Base-by-base conservation (phyloP, 2,888 invertebrate species). In the Macrophya annulata region DNA sequence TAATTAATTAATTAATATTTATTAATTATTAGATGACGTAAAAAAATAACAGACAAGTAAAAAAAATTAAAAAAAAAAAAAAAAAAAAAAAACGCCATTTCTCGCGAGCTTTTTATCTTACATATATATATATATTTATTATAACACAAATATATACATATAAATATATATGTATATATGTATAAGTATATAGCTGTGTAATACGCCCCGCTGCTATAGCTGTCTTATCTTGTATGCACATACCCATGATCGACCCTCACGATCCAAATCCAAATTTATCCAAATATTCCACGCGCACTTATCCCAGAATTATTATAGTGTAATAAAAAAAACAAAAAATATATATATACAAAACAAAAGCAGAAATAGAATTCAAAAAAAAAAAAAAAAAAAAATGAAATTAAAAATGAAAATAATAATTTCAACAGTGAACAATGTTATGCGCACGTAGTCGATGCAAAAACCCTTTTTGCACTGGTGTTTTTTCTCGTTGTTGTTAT, bases 361-460 rank as follows among this genome's bases (percentile, higher is more conserved):
- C n/a, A 59, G 4, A 21, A 0, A 9, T 59, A 21, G 9, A 15
- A 76, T 51, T 0, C 31, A 31, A 6, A 77, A 55, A 15, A 31
- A 15, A 15, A 31, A 10, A 51, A 31, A 4, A 48, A 48, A 51
- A 15, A 48, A 45, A 74, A 74, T 21, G 1, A 21, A 40, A 15
- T 21, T 62, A 62, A 62, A 5, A 62, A 62, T 25, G 3, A 55
- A 17, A 72, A 25, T 17, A 37, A 45, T 45, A 76, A 45, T 77
- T 10, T 77, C n/a, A 77, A 55, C 77, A 48, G 77, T 77, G 77
- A 77, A 77, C 77, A 51, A 77, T 77, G 68, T 51, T 31, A 31
- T 31, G 51, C 77, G 31, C 17, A 25, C 25, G 77, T 77, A 77
- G 77, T 77, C 77, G 77, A 77, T 51, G 55, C 77, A 31, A 55